Evolutionary conservation across 2,113 vertebrate genomes (phyloP), one percentile per base, ranked within the genome.

Genomic region (Bettongia penicillata): DNA sequence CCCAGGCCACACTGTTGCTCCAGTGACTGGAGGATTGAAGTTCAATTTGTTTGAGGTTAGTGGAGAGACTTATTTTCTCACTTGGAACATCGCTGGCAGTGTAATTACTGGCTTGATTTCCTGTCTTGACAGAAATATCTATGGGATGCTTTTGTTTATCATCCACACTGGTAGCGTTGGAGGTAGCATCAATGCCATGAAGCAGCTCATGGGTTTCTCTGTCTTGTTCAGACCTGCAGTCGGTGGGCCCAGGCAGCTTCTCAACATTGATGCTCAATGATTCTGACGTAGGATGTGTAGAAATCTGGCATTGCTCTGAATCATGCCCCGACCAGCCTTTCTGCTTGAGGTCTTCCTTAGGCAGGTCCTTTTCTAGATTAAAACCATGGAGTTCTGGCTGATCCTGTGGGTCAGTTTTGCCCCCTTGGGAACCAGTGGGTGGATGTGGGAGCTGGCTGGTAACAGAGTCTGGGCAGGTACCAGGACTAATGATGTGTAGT

Each of bases 71-170:
- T 94, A 51, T 94, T 93, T 91, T 96, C 55, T 51, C 90, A 0
- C 0, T 37, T 49, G 94, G 93, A 96, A 61, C 10, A 50, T 0
- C 37, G 22, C 61, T 97, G 90, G 91, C 10, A 94, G 93, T 90
- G 94, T 57, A 90, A 51, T 91, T 91, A 51, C 93, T 77, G 4
- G 91, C 90, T 93, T 90, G 94, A 51, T 96, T 98, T 98, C 97
- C 98, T 96, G 89, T 93, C 92, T 48, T 8, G 43, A 91, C 93
- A 94, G 96, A 90, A 96, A 96, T 91, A 53, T 37, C 95, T 92
- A 61, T 25, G 6, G 91, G 96, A 50, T 91, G 94, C 93, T 52
- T 53, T 89, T 51, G 95, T 95, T 77, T 91, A 49, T 96, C 91
- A 49, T 93, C 92, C 26, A 49, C 55, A 50, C 94, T 92, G 61